These are phyloP conservation scores for Minunthozetes semirufus DNA, from an alignment of 2,888 invertebrate species.

Conservation along the genomic window DNA sequence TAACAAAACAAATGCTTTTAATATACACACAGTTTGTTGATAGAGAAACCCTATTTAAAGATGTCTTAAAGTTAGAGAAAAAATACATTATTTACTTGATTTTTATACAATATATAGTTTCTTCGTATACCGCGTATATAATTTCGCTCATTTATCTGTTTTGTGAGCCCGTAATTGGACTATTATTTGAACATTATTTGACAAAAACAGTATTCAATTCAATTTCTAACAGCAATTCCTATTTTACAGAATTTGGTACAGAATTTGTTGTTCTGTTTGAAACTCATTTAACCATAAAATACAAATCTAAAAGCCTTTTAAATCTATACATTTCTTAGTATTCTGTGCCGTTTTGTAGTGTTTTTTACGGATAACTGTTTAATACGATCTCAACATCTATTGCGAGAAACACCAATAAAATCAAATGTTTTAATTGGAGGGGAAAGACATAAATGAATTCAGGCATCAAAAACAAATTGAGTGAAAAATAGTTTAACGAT, in stretches of 20 bases:
- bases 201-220: neutral
- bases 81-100: neutral
- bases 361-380: too few species aligned
- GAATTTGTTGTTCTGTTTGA: neutral
- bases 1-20: neutral
- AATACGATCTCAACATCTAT: neutral
- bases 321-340: too few species aligned
- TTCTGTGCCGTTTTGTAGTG: too few species aligned
- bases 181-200: neutral
- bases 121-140: too few species aligned
- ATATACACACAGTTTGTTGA: neutral
- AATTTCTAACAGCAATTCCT: neutral
- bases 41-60: neutral
- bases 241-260: neutral
- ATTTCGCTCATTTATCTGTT: neutral
- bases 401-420: neutral
- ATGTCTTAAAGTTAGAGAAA: neutral
- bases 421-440: neutral
- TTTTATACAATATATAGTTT: constrained; percentile 2
- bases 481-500: neutral
- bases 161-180: neutral
- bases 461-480: neutral
- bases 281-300: too few species aligned
- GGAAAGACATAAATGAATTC: neutral
- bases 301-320: too few species aligned